Conservation (phyloP, 2,888 invertebrate genomes). For the Emmelina monodactyla region DNA sequence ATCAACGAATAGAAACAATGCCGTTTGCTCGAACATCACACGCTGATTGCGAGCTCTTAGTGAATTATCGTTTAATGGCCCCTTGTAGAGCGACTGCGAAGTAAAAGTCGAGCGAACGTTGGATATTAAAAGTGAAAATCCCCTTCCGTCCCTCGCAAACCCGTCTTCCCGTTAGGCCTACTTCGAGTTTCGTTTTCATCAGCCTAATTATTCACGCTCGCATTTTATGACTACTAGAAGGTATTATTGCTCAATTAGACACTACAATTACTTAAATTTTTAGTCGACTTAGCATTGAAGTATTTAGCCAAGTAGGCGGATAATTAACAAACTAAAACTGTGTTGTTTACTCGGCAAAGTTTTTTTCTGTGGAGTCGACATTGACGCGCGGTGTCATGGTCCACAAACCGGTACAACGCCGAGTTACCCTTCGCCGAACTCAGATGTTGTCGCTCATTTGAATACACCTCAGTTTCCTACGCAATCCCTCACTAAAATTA, state of each 20-base stretch:
- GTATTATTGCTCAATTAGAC: no score
- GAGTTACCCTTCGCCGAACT: slow-evolving; percentile 47
- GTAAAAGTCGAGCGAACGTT: no score
- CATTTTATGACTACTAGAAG: no score
- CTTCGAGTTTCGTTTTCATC: no score
- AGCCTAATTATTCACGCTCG: no score
- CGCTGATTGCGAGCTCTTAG: no score
- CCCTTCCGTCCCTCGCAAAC: neutral
- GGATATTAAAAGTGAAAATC: neutral
- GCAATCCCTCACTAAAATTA: neutral
- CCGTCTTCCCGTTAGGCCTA: slow-evolving; percentile 1
- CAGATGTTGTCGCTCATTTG: neutral
- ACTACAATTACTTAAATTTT: no score
- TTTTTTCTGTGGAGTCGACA: slow-evolving; percentile 24
- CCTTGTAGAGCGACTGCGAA: no score
- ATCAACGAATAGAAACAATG: no score
- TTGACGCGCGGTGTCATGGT: slow-evolving; percentile 32
- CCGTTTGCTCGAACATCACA: no score
- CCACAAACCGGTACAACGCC: slow-evolving; percentile 50
- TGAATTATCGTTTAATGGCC: no score
- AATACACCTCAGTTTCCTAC: neutral
- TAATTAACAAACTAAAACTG: neutral
- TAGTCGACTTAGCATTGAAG: no score
- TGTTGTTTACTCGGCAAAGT: neutral
- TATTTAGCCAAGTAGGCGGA: neutral